Base-by-base conservation (phyloP, 2,888 invertebrate species). In the Papilio gigon region DNA sequence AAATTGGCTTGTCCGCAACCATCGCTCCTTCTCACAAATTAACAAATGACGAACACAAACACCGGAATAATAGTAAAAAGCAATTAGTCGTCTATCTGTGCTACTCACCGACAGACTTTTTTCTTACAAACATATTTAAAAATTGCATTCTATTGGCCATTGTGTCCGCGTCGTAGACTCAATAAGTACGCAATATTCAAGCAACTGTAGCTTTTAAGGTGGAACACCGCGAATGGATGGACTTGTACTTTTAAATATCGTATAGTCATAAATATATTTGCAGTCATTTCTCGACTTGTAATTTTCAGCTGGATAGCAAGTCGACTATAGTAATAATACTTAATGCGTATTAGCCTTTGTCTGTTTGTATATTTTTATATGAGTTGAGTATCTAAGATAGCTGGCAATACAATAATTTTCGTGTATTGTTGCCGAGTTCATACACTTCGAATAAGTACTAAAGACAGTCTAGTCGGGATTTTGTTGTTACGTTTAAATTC, bases 311-410 rank as follows among this genome's bases (percentile, higher is more conserved):
- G 44, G 14, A 37, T 22, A 25, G 37, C 66, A 50, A 42, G 17
- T 47, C n/a, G 59, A n/a, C 14, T 35, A 44, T 65, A 61, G 27
- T 61, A 67, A 67, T 40, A 40, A 40, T 22, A 40, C 60, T 14
- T 14, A n/a, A n/a, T n/a, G n/a, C 27, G 27, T 58, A 58, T 68
- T 63, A 37, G 44, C 63, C 58, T 68, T 68, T 68, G 62, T 68
- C 30, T 22, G 30, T 35, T 25, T 50, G 58, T 47, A 47, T 17
- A 44, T 65, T 66, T 42, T 47, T 50, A 61, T 67, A 61, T 61
- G 30, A 56, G 14, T 40, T 33, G 8, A 5, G 11, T 67, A 22
- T 22, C 56, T 25, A n/a, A 42, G 56, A 62, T 58, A 11, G 61
- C 44, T 17, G 17, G 66, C 50, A 61, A 25, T 58, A 22, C 44